Conservation (phyloP, 2,113 vertebrate genomes). For the Chiloscyllium plagiosum region DNA sequence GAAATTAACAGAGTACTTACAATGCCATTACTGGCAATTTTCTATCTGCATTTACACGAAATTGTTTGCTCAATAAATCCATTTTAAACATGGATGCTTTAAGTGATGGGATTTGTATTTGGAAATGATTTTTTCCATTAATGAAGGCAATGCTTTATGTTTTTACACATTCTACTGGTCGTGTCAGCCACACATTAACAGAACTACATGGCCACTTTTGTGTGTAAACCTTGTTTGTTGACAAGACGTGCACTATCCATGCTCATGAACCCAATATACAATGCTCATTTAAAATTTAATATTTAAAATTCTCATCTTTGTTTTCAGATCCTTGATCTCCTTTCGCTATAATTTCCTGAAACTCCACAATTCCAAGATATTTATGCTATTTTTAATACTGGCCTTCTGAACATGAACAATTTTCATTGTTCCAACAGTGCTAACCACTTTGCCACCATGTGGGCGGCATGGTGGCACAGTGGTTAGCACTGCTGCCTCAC, state of each 20-base stretch:
- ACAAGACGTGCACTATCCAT: no score
- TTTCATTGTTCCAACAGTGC: not conserved
- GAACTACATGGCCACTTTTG: no score
- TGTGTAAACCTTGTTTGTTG: no score
- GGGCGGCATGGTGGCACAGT: no score
- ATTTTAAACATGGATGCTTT: not conserved
- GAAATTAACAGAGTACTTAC: not conserved
- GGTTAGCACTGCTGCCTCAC: no score
- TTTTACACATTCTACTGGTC: not conserved
- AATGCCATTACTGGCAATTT: not conserved
- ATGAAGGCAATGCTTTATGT: not conserved
- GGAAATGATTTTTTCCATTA: not conserved
- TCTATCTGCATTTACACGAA: not conserved
- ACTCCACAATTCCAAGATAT: not conserved
- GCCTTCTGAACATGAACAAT: not conserved
- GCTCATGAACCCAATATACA: no score
- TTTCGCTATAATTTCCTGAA: not conserved
- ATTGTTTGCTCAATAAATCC: not conserved
- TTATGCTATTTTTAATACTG: not conserved
- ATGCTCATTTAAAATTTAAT: no score
- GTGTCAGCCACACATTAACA: no score
- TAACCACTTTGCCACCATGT: no score
- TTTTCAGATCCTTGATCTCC: no score
- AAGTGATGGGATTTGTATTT: not conserved
- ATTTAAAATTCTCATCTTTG: no score